phyloP scores from a whole-genome alignment of 2,797 vertebrate species.

The Cichlasoma orientale region DNA sequence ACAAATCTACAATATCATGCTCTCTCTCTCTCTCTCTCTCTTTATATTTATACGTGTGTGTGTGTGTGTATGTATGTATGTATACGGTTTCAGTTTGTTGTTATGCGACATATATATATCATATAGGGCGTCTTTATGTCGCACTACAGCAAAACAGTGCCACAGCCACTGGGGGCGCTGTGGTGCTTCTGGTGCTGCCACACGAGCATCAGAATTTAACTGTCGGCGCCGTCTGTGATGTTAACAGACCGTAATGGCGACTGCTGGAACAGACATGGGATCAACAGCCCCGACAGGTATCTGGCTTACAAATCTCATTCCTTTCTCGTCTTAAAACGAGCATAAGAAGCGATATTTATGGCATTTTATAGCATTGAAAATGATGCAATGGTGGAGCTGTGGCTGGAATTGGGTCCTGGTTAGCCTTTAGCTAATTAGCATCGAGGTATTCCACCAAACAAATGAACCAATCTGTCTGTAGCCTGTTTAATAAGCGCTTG shows the following conservation, averaged over 20 bases:
- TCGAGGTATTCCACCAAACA: constrained; percentile 41
- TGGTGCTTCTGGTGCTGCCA: constrained; percentile 20
- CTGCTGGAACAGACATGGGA: constrained; percentile 82
- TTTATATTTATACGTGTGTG: too few species aligned
- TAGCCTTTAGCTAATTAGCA: constrained; percentile 67
- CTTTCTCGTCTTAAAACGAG: neutral
- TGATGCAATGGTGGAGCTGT: neutral
- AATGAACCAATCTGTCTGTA: constrained; percentile 36
- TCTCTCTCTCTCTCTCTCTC: too few species aligned
- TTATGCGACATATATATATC: too few species aligned
- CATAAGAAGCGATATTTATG: neutral
- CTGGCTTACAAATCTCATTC: neutral
- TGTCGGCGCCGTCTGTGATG: constrained; percentile 51
- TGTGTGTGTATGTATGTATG: too few species aligned
- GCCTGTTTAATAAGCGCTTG: constrained; percentile 1
- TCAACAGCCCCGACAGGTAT: constrained; percentile 82
- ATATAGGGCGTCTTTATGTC: too few species aligned
- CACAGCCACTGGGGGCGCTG: constrained; percentile 49
- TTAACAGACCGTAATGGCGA: constrained; percentile 82
- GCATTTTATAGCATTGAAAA: neutral
- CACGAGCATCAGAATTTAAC: constrained; percentile 23
- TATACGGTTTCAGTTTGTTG: too few species aligned
- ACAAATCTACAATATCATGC: too few species aligned
- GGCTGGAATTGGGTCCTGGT: constrained; percentile 9
- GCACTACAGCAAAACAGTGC: neutral